Base-by-base conservation (phyloP, 2,888 invertebrate species). In the Pristionchus maxplancki region DNA sequence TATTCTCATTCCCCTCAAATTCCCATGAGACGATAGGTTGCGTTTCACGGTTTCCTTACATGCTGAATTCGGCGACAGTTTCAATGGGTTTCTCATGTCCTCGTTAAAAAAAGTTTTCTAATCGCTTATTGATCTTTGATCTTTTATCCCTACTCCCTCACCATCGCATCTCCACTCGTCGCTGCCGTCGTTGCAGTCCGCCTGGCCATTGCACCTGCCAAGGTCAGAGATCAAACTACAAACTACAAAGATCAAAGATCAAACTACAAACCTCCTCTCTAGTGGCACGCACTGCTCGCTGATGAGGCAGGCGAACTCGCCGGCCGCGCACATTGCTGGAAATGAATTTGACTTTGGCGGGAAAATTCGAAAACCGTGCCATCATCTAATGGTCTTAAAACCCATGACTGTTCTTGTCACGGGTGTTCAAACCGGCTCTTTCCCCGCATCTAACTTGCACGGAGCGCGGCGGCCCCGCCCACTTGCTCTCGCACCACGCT, bases 131-230 rank as follows among this genome's bases (percentile, higher is more conserved):
- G n/a, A 24, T 13, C 64, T 34, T 28, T 64, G 34, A 48, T 64
- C 85, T 64, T 20, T 20, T 6, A 53, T 20, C 58, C 15, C 58
- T 64, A 5, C 5, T 37, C 71, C 2, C 48, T 88, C 48, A 94
- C 94, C 91, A 82, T 94, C 92, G 85, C 94, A 94, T 58, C 92
- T 89, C 62, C 90, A 89, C 87, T 94, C 94, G 89, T 94, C 94
- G 3, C 94, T 95, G 67, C 94, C 94, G 85, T 94, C 94, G 48
- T 89, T 89, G 89, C 94, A 94, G 85, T 94, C 94, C n/a, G 90
- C 87, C 50, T 94, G 85, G 2, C 94, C 94, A 67, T 94, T 94
- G 88, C 94, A 94, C 44, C 94, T 91, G 58, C n/a, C 44, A 78
- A 28, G 28, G 48, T n/a, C 44, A 78, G 13, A 78, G 28, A 78